A percentile compares a stretch with the other conserved stretches of the same genome.
These are phyloP conservation scores for Leucoma salicis DNA, from an alignment of 2,888 invertebrate species.

Conservation along the genomic window DNA sequence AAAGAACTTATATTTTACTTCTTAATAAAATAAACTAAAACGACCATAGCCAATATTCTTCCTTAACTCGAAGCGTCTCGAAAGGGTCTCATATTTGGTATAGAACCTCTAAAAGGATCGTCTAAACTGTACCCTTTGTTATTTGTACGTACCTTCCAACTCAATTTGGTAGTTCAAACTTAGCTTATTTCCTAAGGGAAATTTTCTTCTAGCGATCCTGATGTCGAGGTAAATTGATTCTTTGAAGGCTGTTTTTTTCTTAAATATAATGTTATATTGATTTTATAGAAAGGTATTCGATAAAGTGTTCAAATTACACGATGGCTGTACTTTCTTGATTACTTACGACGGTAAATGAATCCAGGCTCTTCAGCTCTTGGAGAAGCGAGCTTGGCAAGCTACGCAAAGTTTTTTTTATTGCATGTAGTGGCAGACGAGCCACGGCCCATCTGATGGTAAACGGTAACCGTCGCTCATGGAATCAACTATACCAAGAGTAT, in stretches of 20 bases:
- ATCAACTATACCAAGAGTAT: no score
- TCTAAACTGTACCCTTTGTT: conserved; percentile 22
- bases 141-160: conserved; percentile 34
- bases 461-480: no score
- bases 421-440: no score
- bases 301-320: no score
- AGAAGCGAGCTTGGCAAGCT: no score
- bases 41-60: conserved; percentile 4
- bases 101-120: conserved; percentile 10
- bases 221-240: conserved; percentile 34
- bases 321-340: no score
- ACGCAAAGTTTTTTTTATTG: no score
- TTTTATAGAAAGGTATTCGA: conserved; percentile 1
- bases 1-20: background rate
- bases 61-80: conserved; percentile 15
- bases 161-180: conserved; percentile 57
- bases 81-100: conserved; percentile 16
- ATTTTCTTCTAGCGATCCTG: conserved; percentile 17
- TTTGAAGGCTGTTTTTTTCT: conserved; percentile 6
- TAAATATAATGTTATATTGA: conserved; percentile 8
- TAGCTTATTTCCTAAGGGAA: conserved; percentile 60
- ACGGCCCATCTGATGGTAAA: no score
- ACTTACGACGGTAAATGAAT: no score
- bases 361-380: no score
- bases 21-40: background rate